Base-by-base conservation (phyloP, 2,888 invertebrate genomes). In the Meloe dianella region DNA sequence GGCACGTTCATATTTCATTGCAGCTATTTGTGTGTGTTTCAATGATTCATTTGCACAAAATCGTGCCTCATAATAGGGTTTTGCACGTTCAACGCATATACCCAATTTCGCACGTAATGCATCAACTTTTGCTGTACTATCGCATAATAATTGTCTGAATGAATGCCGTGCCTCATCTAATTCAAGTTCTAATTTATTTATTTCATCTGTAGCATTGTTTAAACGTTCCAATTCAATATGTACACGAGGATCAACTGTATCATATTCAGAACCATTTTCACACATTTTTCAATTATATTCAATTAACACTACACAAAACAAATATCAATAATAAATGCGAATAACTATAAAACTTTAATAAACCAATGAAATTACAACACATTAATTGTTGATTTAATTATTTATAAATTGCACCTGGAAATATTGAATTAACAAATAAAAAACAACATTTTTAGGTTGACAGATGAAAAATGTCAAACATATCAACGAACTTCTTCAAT, bases 201-300 rank as follows among this genome's bases (percentile, higher is more conserved):
- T 96, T 83, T 95, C 94, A 86, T 96, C 95, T 63, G 96, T 96
- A 29, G 95, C 92, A 77, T 92, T 92, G 83, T 96, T 96, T 68
- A 96, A 86, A 79, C 93, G 90, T 82, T 96, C 96, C 81, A 96
- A 85, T 85, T 96, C 96, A 79, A 94, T 89, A 88, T 93, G 93
- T 79, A 93, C 92, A 83, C 93, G 86, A 65, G 93, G 93, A 87
- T 93, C 93, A 80, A 93, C 89, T 73, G 91, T 89, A 86, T 92
- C 92, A 83, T 85, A 86, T 83, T 88, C 88, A 64, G 78, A 71
- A 68, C 85, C 85, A 85, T 85, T 86, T 83, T 88, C 88, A 82
- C 86, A 87, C 89, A 89, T 89, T 14, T 66, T 22, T 32, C 3
- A 24, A 57, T 24, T 61, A 27, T 41, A n/a, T 12, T 17, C 17